A percentile compares a stretch with the other conserved stretches of the same genome.
These are phyloP conservation scores for Helogale parvula DNA, from an alignment of 2,113 vertebrate genomes.

Conservation along the genomic window DNA sequence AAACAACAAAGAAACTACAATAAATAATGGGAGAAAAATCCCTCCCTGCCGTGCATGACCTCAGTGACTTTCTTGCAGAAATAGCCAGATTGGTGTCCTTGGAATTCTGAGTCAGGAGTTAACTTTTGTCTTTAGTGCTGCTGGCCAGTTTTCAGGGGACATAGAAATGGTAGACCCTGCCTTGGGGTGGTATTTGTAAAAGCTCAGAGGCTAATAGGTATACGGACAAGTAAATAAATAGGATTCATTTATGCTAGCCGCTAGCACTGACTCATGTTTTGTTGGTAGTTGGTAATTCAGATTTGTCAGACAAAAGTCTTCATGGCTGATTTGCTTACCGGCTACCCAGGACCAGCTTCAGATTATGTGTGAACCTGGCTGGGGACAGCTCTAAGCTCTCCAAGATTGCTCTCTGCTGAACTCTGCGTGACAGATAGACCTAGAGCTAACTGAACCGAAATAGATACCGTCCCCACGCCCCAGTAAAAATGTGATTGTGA, in stretches of 20 bases:
- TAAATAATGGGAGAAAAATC: neutral
- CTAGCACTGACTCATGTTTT: neutral
- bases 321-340: constrained; percentile 66
- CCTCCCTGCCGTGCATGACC: neutral
- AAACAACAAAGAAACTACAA: neutral
- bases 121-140: neutral
- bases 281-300: constrained; percentile 45
- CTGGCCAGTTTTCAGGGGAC: neutral
- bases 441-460: neutral
- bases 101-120: neutral
- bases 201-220: neutral
- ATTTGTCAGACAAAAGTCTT: constrained; percentile 71
- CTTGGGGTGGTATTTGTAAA: neutral
- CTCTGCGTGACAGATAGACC: neutral
- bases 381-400: neutral
- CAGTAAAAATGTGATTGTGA: neutral
- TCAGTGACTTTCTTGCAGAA: neutral
- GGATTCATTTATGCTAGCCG: neutral
- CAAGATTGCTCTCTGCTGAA: constrained; percentile 8
- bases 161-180: neutral
- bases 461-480: no score
- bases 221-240: neutral
- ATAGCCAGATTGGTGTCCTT: neutral
- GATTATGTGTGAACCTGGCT: neutral
- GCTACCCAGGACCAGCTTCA: neutral